Percentiles rank a stretch among this genome's conserved stretches.
Evolutionary conservation across 2,113 vertebrate genomes (phyloP).

Genomic region (Eidolon helvum): DNA sequence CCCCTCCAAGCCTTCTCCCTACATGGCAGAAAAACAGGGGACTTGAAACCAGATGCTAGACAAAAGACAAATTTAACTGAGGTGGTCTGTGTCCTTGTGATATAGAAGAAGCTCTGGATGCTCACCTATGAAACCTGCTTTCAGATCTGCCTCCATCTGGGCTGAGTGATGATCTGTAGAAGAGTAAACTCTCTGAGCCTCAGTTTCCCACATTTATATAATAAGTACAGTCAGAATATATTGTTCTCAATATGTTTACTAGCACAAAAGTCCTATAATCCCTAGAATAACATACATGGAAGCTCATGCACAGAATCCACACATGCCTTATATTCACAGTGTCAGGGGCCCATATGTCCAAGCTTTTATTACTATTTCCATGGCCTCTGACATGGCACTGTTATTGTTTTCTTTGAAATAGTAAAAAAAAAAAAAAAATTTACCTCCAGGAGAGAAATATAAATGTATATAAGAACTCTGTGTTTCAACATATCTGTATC

Average conservation of each 20-base stretch:
- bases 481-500: background rate
- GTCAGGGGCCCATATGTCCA: too few relatives aligned
- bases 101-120: background rate
- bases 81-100: background rate
- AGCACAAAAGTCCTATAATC: background rate
- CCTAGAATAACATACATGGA: background rate
- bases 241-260: background rate
- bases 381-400: background rate
- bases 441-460: background rate
- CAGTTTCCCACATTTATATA: background rate
- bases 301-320: too few relatives aligned
- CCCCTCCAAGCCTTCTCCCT: background rate
- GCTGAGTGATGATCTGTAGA: background rate
- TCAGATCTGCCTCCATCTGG: fast-evolving
- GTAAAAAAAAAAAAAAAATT: background rate
- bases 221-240: background rate
- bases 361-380: background rate
- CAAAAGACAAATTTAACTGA: background rate
- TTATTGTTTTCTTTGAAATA: background rate
- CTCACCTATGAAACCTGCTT: background rate
- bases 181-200: background rate
- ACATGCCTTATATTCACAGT: background rate
- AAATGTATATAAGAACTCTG: background rate
- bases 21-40: background rate
- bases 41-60: background rate